Conservation (phyloP, 2,113 vertebrate species). For the Crotalus horridus region DNA sequence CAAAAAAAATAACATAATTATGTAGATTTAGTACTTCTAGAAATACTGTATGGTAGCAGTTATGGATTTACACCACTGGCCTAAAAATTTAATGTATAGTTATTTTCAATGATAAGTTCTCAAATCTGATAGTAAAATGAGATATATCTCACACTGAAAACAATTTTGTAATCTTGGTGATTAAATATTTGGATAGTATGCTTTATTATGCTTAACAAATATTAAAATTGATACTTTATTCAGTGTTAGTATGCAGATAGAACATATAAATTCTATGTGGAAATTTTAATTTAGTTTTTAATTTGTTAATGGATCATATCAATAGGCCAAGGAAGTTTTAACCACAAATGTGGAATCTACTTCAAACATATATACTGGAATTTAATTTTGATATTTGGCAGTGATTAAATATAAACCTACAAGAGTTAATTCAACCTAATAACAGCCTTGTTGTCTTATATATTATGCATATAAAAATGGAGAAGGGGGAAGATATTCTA, state of each 20-base stretch:
- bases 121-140: not conserved
- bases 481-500: not conserved
- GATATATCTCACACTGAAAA: not conserved
- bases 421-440: not conserved
- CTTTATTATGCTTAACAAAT: not conserved
- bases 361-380: not conserved
- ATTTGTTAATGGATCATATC: not conserved
- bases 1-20: not conserved
- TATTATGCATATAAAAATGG: not conserved
- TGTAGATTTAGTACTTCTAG: not conserved
- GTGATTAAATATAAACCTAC: not conserved
- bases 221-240: not conserved
- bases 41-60: not conserved
- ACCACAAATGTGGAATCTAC: not conserved
- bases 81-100: not conserved
- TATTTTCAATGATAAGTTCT: not conserved
- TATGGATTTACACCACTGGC: constrained; percentile 17
- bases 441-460: not conserved
- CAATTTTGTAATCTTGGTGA: not conserved
- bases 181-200: not conserved
- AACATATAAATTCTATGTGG: not conserved
- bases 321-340: not conserved
- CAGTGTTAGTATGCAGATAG: not conserved
- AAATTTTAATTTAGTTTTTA: not conserved
- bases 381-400: not conserved